These are phyloP conservation scores for Rhinella marina DNA, from an alignment of 2,797 vertebrate genomes.

Conservation along the genomic window DNA sequence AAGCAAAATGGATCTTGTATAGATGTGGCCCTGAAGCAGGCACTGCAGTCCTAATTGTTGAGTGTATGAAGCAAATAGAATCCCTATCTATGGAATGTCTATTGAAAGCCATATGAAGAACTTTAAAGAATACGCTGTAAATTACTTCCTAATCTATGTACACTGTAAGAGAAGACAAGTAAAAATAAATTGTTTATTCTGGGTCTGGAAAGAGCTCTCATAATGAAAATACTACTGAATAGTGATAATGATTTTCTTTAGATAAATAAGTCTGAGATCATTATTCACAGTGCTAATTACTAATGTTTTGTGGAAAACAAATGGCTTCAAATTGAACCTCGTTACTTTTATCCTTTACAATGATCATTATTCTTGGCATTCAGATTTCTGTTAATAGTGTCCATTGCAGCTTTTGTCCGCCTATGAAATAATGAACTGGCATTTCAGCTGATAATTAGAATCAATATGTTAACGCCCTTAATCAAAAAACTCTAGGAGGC, in stretches of 20 bases:
- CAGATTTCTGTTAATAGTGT: conserved; percentile 49
- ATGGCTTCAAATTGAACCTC: conserved; percentile 30
- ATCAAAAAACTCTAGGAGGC: conserved; percentile 35
- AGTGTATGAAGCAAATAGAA: not conserved
- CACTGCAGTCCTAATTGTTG: not conserved
- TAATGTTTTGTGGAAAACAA: conserved; percentile 55
- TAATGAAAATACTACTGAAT: conserved; percentile 55
- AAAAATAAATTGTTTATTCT: conserved; percentile 61
- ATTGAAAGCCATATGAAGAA: conserved; percentile 57
- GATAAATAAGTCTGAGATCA: conserved; percentile 59
- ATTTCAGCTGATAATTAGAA: conserved; percentile 63
- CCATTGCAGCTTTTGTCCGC: conserved; percentile 54
- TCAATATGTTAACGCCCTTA: conserved; percentile 56
- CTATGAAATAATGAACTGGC: conserved; percentile 56
- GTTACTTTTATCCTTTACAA: conserved; percentile 50
- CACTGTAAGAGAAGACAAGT: conserved; percentile 53
- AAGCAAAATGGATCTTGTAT: too few species aligned
- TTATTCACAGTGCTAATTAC: conserved; percentile 65
- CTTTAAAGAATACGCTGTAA: conserved; percentile 62
- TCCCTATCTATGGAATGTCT: conserved; percentile 58
- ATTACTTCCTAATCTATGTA: conserved; percentile 62
- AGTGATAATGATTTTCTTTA: conserved; percentile 49
- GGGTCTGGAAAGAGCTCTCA: conserved; percentile 29
- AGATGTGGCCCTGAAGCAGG: not conserved
- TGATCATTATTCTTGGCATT: conserved; percentile 59